Percentiles rank a stretch among this genome's conserved stretches.
Evolutionary conservation across 2,888 invertebrate species (phyloP).

Genomic region (Melikaiella ostensackeni): DNA sequence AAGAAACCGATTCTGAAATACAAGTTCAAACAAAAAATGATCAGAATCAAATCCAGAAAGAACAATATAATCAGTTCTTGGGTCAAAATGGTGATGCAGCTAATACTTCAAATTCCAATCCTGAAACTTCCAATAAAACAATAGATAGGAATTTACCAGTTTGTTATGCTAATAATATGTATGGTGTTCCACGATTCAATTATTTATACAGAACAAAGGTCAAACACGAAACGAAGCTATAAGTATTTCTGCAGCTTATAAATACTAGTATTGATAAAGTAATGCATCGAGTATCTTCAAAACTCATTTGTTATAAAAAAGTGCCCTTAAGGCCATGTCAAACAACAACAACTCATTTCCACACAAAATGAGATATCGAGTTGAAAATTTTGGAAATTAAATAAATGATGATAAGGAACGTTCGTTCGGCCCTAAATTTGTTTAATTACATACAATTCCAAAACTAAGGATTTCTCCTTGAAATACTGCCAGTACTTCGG

Average conservation of each 20-base stretch:
- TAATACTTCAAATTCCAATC: conserved; percentile 57
- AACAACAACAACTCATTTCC: no score
- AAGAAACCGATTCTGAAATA: conserved; percentile 76
- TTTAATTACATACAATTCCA: no score
- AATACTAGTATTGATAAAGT: neutral
- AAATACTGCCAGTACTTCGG: no score
- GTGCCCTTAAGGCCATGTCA: neutral
- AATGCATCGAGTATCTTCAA: neutral
- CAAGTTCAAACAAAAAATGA: conserved; percentile 62
- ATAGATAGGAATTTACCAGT: conserved; percentile 57
- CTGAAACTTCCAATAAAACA: conserved; percentile 53
- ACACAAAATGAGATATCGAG: no score
- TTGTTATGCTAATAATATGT: conserved; percentile 67
- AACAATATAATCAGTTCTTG: conserved; percentile 59
- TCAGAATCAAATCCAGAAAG: conserved; percentile 52
- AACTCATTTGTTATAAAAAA: neutral
- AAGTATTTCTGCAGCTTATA: conserved; percentile 46
- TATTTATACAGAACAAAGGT: conserved; percentile 71
- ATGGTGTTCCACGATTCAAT: conserved; percentile 68
- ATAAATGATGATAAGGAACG: no score
- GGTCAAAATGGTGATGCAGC: conserved; percentile 61
- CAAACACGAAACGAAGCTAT: conserved; percentile 75
- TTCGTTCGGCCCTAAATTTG: no score
- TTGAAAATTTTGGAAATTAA: no score
- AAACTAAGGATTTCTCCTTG: no score